Percentiles rank a stretch among this genome's conserved stretches.
Conservation (phyloP, 2,797 vertebrate species). For the Brachyalestes nurse region DNA sequence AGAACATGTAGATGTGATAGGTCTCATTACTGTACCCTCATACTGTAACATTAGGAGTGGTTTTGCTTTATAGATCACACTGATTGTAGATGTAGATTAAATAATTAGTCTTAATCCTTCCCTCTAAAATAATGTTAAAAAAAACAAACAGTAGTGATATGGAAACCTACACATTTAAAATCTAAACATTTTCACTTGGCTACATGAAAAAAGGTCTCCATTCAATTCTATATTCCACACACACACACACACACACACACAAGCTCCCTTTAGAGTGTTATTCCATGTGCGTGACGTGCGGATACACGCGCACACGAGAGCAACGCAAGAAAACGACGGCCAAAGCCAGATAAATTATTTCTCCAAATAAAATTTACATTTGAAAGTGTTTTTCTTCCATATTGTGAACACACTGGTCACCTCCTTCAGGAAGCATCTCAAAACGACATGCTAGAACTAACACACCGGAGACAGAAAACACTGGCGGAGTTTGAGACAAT, state of each 20-base stretch:
- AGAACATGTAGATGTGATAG: background rate
- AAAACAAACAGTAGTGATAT: slow-evolving; percentile 15
- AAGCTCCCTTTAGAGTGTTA: background rate
- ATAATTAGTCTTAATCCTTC: slow-evolving; percentile 15
- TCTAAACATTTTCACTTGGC: slow-evolving; percentile 27
- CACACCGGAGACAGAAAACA: background rate
- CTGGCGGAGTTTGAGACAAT: background rate
- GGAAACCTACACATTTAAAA: slow-evolving; percentile 16
- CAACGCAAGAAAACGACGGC: background rate
- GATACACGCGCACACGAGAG: slow-evolving; percentile 8
- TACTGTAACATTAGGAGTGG: background rate
- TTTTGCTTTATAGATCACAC: background rate
- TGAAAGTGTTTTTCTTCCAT: background rate
- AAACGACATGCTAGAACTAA: background rate
- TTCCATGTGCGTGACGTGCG: background rate
- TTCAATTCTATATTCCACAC: slow-evolving; percentile 21
- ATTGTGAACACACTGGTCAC: background rate
- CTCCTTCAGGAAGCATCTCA: background rate
- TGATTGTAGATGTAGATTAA: background rate
- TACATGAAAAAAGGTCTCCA: slow-evolving; percentile 12
- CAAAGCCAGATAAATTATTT: slow-evolving; percentile 10
- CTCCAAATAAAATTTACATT: background rate
- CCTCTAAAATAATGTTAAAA: slow-evolving; percentile 29
- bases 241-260: slow-evolving; percentile 24
- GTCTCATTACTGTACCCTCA: background rate